These are phyloP conservation scores for Diarsia rubi DNA, from an alignment of 2,888 invertebrate species.

Conservation along the genomic window DNA sequence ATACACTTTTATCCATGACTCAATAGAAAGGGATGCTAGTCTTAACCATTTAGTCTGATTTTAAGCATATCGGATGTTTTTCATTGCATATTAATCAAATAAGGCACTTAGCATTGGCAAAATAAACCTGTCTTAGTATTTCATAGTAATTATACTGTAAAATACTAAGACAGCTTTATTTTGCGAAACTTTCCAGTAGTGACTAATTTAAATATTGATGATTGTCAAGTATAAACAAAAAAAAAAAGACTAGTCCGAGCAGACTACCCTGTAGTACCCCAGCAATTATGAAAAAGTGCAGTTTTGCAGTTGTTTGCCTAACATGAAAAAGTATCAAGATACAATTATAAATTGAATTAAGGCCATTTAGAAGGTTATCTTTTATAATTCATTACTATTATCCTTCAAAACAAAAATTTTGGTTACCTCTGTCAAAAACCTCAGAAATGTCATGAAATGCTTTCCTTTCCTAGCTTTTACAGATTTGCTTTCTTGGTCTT, in stretches of 20 bases:
- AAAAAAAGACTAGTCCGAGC: background rate
- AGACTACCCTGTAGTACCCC: conserved; percentile 18
- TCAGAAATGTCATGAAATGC: background rate
- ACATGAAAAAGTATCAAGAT: background rate
- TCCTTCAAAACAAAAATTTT: background rate
- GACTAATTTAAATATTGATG: conserved; percentile 6
- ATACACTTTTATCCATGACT: background rate
- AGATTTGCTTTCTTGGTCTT: background rate
- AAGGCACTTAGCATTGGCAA: background rate
- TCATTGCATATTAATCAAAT: background rate
- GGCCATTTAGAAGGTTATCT: background rate
- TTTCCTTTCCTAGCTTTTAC: background rate
- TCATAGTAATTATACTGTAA: background rate
- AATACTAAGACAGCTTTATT: background rate
- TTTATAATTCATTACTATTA: background rate
- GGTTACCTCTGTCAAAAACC: conserved; percentile 3
- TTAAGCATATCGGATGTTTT: background rate
- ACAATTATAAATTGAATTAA: conserved; percentile 9
- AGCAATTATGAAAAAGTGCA: conserved; percentile 10
- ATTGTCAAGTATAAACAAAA: background rate
- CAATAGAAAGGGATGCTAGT: background rate
- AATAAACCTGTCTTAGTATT: too few relatives aligned
- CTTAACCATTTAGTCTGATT: background rate
- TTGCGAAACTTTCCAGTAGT: background rate
- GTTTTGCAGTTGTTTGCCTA: background rate